Base-by-base conservation (phyloP, 2,797 vertebrate genomes). In the Anguilla pacifica region DNA sequence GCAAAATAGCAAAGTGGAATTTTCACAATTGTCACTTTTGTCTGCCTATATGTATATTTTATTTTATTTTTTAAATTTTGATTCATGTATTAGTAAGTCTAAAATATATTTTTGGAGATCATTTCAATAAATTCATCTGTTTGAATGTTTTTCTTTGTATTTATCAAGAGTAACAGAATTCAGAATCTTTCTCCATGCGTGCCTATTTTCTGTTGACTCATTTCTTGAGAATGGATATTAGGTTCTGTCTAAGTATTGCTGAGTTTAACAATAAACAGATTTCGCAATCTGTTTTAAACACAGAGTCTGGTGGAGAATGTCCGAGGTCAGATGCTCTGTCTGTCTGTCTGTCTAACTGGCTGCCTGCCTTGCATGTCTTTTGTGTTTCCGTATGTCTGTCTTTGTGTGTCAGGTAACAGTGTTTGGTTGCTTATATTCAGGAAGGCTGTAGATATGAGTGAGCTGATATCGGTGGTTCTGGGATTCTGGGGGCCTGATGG, bases 141-240 rank as follows among this genome's bases (percentile, higher is more conserved):
- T 83, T 55, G 15, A 22, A 22, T 49, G 22, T 83, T 39, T 83
- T 49, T 46, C 43, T 46, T 49, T 51, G 10, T 51, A 19, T 81
- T 39, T 83, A 35, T 13, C 22, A 57, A 19, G 15, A 31, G 0
- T 13, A 74, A 13, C 11, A 39, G 11, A 19, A 10, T 74, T 74
- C 3, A 31, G 70, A 74, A 67, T 67, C 61, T 67, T 31, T 85
- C 55, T 49, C 46, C 13, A 22, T 35, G n/a, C 84, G 31, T 85
- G 89, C 88, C 83, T 85, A 39, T 87, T 87, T 39, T 83, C 57
- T 25, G 79, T 82, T n/a, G 43, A 51, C 22, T 49, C 10, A 43
- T 43, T 5, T 46, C 39, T 79, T 51, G 46, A 51, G 19, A 6
- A 19, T 49, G 15, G 5, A 81, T 2, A 81, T 81, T 19, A 25